A percentile compares a stretch with the other conserved stretches of the same genome.
These are phyloP conservation scores for Hoplostethus atlanticus DNA, from an alignment of 2,797 vertebrate species.

Conservation along the genomic window DNA sequence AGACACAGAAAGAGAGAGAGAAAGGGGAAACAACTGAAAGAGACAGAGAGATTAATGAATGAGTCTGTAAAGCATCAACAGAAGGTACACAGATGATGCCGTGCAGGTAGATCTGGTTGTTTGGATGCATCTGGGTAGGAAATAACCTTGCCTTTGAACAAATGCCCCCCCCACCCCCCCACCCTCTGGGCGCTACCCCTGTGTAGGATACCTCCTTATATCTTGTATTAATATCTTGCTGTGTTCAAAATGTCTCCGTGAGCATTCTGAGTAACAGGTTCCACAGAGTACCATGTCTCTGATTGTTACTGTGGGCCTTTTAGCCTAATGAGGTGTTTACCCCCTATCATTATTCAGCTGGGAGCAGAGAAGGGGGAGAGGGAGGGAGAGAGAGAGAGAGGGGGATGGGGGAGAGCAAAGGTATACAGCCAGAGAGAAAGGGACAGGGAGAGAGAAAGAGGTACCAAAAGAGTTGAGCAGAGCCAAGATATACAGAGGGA, in stretches of 20 bases:
- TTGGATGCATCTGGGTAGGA: constrained; percentile 32
- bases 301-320: constrained; percentile 93
- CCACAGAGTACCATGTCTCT: constrained; percentile 73
- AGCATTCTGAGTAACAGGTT: constrained; percentile 67
- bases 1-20: constrained; percentile 7
- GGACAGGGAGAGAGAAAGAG: not conserved
- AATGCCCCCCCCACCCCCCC: constrained; percentile 1
- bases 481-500: constrained; percentile 13
- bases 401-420: not conserved
- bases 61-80: not conserved
- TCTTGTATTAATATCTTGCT: constrained; percentile 26
- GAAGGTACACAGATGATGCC: constrained; percentile 4
- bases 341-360: constrained; percentile 91
- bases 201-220: constrained; percentile 21
- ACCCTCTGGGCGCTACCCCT: not conserved
- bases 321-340: constrained; percentile 96
- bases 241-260: constrained; percentile 49
- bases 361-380: constrained; percentile 45
- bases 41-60: not conserved
- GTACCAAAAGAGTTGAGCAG: not conserved
- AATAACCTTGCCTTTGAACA: constrained; percentile 35
- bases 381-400: not conserved
- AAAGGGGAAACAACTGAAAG: not conserved
- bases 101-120: constrained; percentile 4
- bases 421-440: not conserved